Percentiles rank a stretch among this genome's conserved stretches.
Evolutionary conservation across 2,797 vertebrate genomes (phyloP).

Genomic region (Limosa lapponica): DNA sequence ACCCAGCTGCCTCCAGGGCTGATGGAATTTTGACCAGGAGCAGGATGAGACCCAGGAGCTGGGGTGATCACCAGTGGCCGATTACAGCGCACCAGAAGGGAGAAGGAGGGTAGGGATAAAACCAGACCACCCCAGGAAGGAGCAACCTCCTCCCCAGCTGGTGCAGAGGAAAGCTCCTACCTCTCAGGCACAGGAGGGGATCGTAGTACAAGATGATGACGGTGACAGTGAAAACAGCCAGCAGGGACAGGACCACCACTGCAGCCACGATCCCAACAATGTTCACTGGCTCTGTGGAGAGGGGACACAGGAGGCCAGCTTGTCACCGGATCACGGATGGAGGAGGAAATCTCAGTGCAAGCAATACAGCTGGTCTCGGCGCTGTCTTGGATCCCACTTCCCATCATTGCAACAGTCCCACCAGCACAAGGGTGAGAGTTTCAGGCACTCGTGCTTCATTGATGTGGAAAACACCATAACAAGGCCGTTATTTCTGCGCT

Average conservation of each 20-base stretch:
- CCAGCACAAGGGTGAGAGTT: not conserved
- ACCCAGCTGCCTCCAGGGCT: not conserved
- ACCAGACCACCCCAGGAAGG: not conserved
- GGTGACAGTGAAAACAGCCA: conserved; percentile 60
- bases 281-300: conserved; percentile 73
- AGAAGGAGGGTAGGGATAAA: not conserved
- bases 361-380: not conserved
- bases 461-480: not conserved
- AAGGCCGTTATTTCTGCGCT: not conserved
- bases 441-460: accelerated
- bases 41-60: not conserved
- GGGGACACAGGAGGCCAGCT: not conserved
- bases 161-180: conserved; percentile 45
- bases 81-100: not conserved
- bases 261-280: conserved; percentile 69
- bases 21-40: not conserved
- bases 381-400: not conserved
- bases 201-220: conserved; percentile 73
- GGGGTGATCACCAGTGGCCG: not conserved
- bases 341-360: not conserved
- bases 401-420: not conserved
- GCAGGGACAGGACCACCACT: conserved; percentile 69
- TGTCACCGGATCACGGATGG: accelerated
- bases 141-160: not conserved
- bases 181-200: conserved; percentile 75